Conservation (phyloP, 23 tunicate species). For the Aplidium turbinatum region DNA sequence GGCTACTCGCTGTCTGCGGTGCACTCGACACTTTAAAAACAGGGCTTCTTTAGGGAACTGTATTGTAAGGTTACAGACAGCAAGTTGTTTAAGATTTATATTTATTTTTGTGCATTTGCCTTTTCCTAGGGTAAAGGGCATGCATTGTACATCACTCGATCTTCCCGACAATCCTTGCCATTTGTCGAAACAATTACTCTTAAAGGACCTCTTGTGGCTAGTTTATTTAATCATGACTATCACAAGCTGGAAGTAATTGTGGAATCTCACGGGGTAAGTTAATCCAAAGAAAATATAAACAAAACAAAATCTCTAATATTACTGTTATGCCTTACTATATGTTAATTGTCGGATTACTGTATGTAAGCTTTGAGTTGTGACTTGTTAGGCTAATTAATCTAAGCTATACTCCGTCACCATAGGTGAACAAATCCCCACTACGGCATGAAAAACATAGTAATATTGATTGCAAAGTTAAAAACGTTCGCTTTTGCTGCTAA, state of each 20-base stretch:
- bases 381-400: too few relatives aligned
- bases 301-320: neutral
- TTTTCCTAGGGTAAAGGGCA: conserved; percentile 14
- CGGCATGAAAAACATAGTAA: too few relatives aligned
- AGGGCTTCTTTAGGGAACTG: too few relatives aligned
- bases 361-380: too few relatives aligned
- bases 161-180: neutral
- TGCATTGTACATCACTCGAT: conserved; percentile 20
- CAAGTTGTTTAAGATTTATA: neutral
- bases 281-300: neutral
- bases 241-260: conserved; percentile 64
- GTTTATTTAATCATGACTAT: conserved; percentile 42
- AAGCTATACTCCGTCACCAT: too few relatives aligned
- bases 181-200: conserved; percentile 28
- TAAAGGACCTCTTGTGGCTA: conserved; percentile 45
- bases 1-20: too few relatives aligned
- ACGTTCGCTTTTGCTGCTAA: too few relatives aligned
- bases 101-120: neutral
- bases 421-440: too few relatives aligned
- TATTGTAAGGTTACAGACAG: neutral
- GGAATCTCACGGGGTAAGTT: conserved; percentile 30
- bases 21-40: too few relatives aligned
- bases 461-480: too few relatives aligned
- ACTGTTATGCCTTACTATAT: too few relatives aligned
- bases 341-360: too few relatives aligned